These are phyloP conservation scores for Brienomyrus longianalis DNA, from an alignment of 2,113 vertebrate genomes.

Conservation along the genomic window DNA sequence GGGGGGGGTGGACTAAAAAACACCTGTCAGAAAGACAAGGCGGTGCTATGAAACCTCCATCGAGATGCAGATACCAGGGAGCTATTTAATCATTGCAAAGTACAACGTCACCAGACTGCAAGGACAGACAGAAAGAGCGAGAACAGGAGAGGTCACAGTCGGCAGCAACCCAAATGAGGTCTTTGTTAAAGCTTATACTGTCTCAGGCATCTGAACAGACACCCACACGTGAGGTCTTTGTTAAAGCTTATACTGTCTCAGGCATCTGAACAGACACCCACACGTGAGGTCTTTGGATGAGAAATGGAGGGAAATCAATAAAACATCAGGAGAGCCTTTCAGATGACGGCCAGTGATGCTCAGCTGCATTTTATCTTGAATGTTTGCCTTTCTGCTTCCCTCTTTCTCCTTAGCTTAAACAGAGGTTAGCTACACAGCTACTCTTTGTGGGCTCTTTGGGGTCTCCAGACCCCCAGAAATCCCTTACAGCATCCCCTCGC, in stretches of 20 bases:
- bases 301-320: conserved; percentile 40
- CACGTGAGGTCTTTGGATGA: conserved; percentile 24
- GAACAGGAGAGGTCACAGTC: conserved; percentile 25
- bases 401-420: background rate
- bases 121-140: conserved; percentile 20
- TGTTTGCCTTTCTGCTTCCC: background rate
- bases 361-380: background rate
- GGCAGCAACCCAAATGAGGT: background rate
- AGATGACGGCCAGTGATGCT: background rate
- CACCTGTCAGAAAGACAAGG: background rate
- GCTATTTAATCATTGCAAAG: conserved; percentile 39
- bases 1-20: background rate
- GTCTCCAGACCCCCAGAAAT: background rate
- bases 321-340: conserved; percentile 23
- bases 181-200: conserved; percentile 23
- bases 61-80: background rate
- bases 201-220: conserved; percentile 27
- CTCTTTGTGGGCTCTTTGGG: background rate
- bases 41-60: background rate
- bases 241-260: conserved; percentile 13
- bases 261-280: conserved; percentile 22
- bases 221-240: background rate
- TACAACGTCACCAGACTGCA: conserved; percentile 46
- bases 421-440: background rate
- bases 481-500: background rate